Evolutionary conservation across 2,797 vertebrate genomes (phyloP).

Genomic region (Cirrhinus mrigala): DNA sequence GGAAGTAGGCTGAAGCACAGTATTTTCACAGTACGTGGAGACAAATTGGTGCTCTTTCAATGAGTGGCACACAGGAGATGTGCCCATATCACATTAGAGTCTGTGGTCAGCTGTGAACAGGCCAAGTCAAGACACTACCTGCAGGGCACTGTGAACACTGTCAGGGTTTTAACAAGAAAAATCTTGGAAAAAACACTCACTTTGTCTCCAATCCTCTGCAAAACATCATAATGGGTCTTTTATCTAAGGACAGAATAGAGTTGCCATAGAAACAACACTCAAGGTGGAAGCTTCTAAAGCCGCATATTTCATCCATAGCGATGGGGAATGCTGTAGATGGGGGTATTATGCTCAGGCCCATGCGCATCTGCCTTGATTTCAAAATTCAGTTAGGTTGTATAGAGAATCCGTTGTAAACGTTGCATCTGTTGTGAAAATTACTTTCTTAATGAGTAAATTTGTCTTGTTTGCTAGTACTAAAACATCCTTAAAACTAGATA

Average conservation of each 20-base stretch:
- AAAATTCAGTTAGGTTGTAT: constrained; percentile 15
- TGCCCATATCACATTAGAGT: constrained; percentile 7
- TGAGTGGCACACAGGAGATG: constrained; percentile 13
- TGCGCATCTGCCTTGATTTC: constrained; percentile 34
- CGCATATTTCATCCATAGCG: constrained; percentile 47
- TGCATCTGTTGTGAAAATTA: too few species aligned
- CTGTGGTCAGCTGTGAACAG: constrained; percentile 40
- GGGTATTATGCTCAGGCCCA: constrained; percentile 27
- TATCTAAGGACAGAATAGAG: constrained; percentile 65
- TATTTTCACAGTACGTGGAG: constrained; percentile 19
- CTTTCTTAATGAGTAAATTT: neutral
- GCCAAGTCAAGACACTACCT: constrained; percentile 29
- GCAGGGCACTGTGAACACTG: constrained; percentile 37
- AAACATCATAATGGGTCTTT: constrained; percentile 67
- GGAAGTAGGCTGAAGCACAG: constrained; percentile 3
- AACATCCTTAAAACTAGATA: neutral
- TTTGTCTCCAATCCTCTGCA: constrained; percentile 54
- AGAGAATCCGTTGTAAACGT: neutral
- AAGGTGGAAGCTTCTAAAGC: constrained; percentile 64
- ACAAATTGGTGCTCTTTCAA: constrained; percentile 32
- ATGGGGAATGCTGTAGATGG: constrained; percentile 30
- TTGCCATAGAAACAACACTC: constrained; percentile 72
- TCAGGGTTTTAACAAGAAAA: constrained; percentile 59
- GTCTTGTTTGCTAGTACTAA: neutral
- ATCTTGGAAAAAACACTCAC: constrained; percentile 45